Base-by-base conservation (phyloP, 2,888 invertebrate species). In the Microdon myrmicae region DNA sequence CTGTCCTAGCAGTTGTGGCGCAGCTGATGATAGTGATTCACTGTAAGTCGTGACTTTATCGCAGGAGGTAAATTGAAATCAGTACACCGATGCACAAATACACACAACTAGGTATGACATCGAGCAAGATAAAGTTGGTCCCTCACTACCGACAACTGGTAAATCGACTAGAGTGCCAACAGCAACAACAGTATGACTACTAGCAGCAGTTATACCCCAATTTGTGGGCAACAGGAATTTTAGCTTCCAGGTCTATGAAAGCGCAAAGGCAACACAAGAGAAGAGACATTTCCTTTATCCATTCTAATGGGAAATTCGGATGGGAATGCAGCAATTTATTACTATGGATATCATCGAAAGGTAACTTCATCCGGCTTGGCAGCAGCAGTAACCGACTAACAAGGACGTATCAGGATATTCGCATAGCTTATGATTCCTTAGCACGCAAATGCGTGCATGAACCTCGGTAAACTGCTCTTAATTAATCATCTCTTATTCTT, bases 11-110 rank as follows among this genome's bases (percentile, higher is more conserved):
- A n/a, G n/a, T n/a, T 12, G 19, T 32, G 38, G 17, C 32, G 14
- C 16, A 39, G 34, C n/a, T 39, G 44, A 49, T 49, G 55, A 41
- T 35, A 25, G 39, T 44, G 25, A 51, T 45, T 28, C 49, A 23
- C 56, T 34, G 39, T 35, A 51, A 64, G 51, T 64, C 64, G 64
- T 64, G 64, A 64, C 64, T 64, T 58, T 64, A 61, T 58, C 51
- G 23, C 16, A 43, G 51, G 43, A 64, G 51, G 51, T 53, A 64
- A 64, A 64, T 64, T 64, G 64, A 64, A 64, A 58, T 56, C 47
- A 43, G 34, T 58, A 45, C 49, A 49, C 28, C n/a, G n/a, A n/a
- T n/a, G n/a, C n/a, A n/a, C n/a, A n/a, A n/a, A n/a, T n/a, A 41
- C 22, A 56, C 31, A 31, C 28, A 41, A 17, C 13, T 17, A 10